A percentile compares a stretch with the other conserved stretches of the same genome.
phyloP scores from a whole-genome alignment of 2,113 vertebrate genomes.

The Leucopsar rothschildi region DNA sequence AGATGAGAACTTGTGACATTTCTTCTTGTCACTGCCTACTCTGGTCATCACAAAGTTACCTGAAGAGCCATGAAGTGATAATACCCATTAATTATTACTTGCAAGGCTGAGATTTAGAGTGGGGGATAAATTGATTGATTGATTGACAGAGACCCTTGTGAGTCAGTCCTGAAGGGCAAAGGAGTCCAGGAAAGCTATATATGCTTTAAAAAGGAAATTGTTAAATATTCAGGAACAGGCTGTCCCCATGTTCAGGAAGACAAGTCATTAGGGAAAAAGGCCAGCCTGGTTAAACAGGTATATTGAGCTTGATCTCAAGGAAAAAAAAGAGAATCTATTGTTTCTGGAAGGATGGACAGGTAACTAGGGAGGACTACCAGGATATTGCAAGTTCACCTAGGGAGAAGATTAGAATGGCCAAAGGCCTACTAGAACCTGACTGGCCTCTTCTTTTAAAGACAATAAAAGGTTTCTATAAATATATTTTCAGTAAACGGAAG shows the following conservation, averaged over 20 bases:
- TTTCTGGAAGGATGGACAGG: not conserved
- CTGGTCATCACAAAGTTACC: not conserved
- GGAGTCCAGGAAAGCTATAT: not conserved
- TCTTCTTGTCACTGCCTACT: not conserved
- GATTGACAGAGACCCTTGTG: not conserved
- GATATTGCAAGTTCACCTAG: accelerated
- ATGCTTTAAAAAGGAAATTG: not conserved
- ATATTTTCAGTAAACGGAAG: not conserved
- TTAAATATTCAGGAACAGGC: not conserved
- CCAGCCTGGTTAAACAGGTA: not conserved
- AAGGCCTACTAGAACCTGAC: not conserved
- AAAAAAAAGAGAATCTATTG: not conserved
- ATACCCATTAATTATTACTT: not conserved
- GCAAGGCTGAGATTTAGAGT: not conserved
- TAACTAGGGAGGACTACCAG: not conserved
- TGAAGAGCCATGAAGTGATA: not conserved
- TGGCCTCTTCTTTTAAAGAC: not conserved
- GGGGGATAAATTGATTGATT: not conserved
- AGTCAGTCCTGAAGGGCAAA: not conserved
- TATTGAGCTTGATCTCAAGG: not conserved
- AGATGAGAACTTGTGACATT: not conserved
- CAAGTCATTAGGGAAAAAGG: not conserved
- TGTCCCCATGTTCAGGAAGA: not conserved
- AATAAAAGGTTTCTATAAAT: not conserved
- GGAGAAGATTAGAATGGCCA: not conserved